A percentile compares a stretch with the other conserved stretches of the same genome.
These are phyloP conservation scores for Aphidius colemani DNA, from an alignment of 2,888 invertebrate genomes.

Conservation along the genomic window DNA sequence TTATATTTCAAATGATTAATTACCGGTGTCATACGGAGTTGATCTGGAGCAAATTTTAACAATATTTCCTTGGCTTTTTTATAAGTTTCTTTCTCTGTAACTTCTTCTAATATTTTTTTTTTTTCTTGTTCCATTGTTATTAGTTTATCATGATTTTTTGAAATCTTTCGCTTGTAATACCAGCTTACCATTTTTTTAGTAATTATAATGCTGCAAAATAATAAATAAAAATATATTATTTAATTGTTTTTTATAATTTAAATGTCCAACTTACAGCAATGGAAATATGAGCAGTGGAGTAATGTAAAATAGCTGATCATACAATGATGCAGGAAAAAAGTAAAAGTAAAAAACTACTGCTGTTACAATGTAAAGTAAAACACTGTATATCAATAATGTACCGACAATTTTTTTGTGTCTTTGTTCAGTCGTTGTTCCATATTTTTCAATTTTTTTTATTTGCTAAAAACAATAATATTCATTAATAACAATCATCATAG, in stretches of 20 bases:
- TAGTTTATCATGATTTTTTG: constrained; percentile 76
- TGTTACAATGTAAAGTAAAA: constrained; percentile 72
- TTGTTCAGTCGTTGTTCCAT: constrained; percentile 78
- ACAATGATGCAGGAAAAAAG: constrained; percentile 76
- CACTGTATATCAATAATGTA: constrained; percentile 73
- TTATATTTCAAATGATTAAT: constrained; percentile 29
- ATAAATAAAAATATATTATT: constrained; percentile 8
- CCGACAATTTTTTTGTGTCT: constrained; percentile 82
- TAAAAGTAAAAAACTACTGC: constrained; percentile 79
- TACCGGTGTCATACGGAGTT: constrained; percentile 58
- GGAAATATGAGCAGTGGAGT: constrained; percentile 82
- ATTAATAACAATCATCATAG: neutral
- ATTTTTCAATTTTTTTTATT: constrained; percentile 80
- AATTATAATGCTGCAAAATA: constrained; percentile 70
- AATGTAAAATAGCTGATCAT: constrained; percentile 75
- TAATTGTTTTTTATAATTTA: neutral
- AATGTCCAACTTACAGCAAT: constrained; percentile 72
- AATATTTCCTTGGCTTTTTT: constrained; percentile 90
- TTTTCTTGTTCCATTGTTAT: constrained; percentile 77
- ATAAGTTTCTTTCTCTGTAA: constrained; percentile 97
- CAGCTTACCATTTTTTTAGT: constrained; percentile 81
- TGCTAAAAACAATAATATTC: constrained; percentile 60
- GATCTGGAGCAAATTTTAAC: constrained; percentile 80
- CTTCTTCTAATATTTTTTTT: constrained; percentile 87
- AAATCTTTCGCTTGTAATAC: constrained; percentile 85